phyloP scores from a whole-genome alignment of 2,113 vertebrate species.

The Cebus imitator region DNA sequence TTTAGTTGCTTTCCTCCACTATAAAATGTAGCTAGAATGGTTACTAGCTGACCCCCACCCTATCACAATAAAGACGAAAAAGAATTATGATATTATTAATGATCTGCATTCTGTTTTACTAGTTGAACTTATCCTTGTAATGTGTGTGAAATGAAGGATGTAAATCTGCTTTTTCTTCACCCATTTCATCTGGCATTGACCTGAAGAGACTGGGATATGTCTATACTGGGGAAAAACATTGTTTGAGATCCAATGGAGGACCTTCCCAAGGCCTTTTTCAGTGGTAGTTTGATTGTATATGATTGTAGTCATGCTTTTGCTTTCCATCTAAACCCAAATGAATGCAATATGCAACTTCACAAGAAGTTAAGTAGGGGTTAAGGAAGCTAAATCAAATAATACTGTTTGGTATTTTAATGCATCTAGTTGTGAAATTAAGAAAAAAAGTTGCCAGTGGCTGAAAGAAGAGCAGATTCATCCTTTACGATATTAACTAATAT shows the following conservation, averaged over 20 bases:
- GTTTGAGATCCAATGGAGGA: neutral
- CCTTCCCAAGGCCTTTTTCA: neutral
- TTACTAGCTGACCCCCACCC: neutral
- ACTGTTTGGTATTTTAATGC: neutral
- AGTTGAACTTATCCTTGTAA: neutral
- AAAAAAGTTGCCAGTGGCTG: neutral
- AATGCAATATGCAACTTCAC: neutral
- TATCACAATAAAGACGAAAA: neutral
- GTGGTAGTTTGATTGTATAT: neutral
- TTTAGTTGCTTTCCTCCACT: slow-evolving; percentile 24
- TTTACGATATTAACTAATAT: neutral
- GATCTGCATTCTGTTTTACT: neutral
- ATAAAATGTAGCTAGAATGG: neutral
- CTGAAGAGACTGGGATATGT: neutral
- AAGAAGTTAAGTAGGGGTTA: neutral
- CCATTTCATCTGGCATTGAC: neutral
- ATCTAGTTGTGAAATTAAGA: neutral
- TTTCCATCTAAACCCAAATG: neutral
- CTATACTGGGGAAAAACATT: neutral
- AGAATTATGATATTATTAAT: neutral
- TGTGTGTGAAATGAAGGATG: neutral
- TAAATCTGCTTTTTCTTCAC: neutral
- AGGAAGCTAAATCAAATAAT: neutral
- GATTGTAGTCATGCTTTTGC: neutral
- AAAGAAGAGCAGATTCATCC: neutral